Evolutionary conservation across 2,797 vertebrate genomes (phyloP), one percentile per base, ranked within the genome.

Genomic region (Chaenodraco wilsoni): DNA sequence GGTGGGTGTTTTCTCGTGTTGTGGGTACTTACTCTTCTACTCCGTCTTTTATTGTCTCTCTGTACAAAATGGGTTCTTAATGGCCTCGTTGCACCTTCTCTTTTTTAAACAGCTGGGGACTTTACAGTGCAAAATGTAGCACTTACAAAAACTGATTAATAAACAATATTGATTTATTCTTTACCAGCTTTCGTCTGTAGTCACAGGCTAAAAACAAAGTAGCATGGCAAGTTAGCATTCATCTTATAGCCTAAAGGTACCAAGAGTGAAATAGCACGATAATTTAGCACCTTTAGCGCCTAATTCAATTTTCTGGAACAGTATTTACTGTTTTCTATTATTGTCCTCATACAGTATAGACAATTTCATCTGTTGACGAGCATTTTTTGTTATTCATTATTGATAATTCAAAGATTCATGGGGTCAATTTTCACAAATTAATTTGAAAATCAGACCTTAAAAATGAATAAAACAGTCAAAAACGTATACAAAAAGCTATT

Each of bases 1-100:
- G 57, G 58, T 65, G 83, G 51, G 69, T 78, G 67, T 37, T 37
- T 70, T 78, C 64, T 84, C 71, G 37, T 79, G 60, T 74, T 64
- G 46, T 58, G 81, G 87, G 82, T 62, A 11, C 54, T 69, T 72
- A 21, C 27, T 56, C 72, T 31, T 83, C 65, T 76, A 10, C 67
- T 83, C 19, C 65, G 7, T 64, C 45, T 72, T 48, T 71, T 48
- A 6, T 21, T 55, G 49, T 73, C 19, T 61, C 58, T 77, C 46
- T 78, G 49, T 69, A 65, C 70, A 55, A 80, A 84, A 68, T 65
- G 17, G 52, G 83, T 80, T 55, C 19, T 4, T 21, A 4, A 56
- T 10, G 21, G 2, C 41, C n/a, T 73, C 3, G 17, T 49, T 60
- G 58, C 13, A 19, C 51, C 27, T 33, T 40, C 27, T 27, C 4